Conservation (phyloP, 2,113 vertebrate genomes). For the Stomatorhinus ivindoensis region DNA sequence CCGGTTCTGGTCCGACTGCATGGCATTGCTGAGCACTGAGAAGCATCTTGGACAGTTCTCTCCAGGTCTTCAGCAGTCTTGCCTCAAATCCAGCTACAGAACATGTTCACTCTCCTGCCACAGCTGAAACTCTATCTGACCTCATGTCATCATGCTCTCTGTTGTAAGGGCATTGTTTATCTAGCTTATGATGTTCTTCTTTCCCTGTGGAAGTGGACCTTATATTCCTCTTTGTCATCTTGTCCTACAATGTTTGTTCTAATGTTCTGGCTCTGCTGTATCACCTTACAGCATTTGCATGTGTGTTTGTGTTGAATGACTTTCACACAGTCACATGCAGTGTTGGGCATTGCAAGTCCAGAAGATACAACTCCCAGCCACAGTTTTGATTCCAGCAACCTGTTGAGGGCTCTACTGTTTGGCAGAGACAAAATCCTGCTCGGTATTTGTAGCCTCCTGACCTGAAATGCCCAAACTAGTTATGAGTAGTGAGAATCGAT, state of each 20-base stretch:
- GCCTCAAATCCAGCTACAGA: not conserved
- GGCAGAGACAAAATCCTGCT: no score
- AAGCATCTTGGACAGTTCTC: not conserved
- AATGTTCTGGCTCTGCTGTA: not conserved
- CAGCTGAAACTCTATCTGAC: not conserved
- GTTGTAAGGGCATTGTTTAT: not conserved
- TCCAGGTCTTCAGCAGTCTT: not conserved
- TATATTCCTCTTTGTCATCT: not conserved
- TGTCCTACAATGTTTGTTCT: not conserved
- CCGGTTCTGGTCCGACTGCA: not conserved
- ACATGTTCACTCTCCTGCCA: not conserved
- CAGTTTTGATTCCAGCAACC: no score
- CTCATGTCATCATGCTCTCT: not conserved
- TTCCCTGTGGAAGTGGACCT: not conserved
- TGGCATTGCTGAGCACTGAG: not conserved
- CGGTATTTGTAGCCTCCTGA: no score
- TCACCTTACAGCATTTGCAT: not conserved
- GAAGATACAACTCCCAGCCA: no score
- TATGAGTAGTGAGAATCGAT: not conserved
- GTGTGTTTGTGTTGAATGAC: not conserved
- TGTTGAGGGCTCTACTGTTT: no score
- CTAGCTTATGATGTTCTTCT: not conserved
- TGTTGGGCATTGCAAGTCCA: no score
- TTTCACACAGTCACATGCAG: not conserved
- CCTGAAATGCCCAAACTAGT: no score